Evolutionary conservation across 2,888 invertebrate genomes (phyloP), one percentile per base, ranked within the genome.

Genomic region (Nymphalis c-album): DNA sequence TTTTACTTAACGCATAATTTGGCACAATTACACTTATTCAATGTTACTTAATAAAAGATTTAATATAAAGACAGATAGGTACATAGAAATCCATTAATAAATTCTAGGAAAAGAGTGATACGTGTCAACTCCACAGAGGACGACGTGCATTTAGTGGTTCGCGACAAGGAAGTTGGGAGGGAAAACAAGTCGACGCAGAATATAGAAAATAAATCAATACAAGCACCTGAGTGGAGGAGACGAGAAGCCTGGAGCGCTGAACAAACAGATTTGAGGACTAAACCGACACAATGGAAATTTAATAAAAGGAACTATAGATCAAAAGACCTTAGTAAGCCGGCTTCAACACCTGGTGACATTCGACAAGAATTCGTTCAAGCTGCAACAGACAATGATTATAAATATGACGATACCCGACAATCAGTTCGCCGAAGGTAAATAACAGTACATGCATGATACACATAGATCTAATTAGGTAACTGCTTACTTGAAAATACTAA

Each of bases 171-270:
- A 91, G 92, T 93, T 87, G 93, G 94, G 83, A 94, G 93, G 88
- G 95, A 95, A 92, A 95, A 94, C 93, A 95, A 95, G 93, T 95
- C 95, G 84, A 95, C 95, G 85, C 95, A 95, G 94, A 95, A 91
- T 87, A 79, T 88, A 88, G 90, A 95, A 92, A 95, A 94, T 93
- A 95, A 95, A 90, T 94, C 95, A 78, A 94, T 95, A 84, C 95
- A 95, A 93, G 94, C 95, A 77, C 95, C 94, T 73, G 96, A 96
- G 83, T 96, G 96, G 96, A 94, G 95, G 80, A 93, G 95, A 82
- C 94, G 96, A 81, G 97, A 97, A 93, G 97, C 97, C 45, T 97
- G 97, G 97, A 96, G 96, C 79, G 96, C 96, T 51, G 96, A 96
- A 85, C 94, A 94, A 80, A 88, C 93, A 80, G 94, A 94, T 88